phyloP scores from a whole-genome alignment of 1,140 invertebrate genomes.

The Gryon sp. region DNA sequence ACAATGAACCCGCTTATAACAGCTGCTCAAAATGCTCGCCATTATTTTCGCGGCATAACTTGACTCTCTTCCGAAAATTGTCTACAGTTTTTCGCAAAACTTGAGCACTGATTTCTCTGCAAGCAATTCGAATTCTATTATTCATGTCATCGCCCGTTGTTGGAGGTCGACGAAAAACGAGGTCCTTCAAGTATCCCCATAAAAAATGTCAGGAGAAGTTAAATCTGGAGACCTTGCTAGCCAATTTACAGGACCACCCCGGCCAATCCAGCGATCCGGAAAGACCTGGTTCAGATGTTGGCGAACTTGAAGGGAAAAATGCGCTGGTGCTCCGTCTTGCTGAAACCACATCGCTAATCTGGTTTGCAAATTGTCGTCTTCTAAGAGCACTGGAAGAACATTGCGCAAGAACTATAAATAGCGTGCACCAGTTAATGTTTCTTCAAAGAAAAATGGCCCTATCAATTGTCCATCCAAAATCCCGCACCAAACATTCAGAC shows the following conservation, averaged over 20 bases:
- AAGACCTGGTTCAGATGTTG: not conserved
- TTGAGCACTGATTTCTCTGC: not conserved
- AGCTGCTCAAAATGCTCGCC: not conserved
- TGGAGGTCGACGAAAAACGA: not conserved
- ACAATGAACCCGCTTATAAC: not conserved
- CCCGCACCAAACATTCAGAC: constrained; percentile 55
- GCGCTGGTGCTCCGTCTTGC: constrained; percentile 9
- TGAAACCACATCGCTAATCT: constrained; percentile 19
- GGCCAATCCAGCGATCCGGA: constrained; percentile 11
- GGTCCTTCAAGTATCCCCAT: constrained; percentile 57
- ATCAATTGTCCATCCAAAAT: constrained; percentile 42
- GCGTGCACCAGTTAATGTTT: constrained; percentile 18
- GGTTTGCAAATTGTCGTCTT: constrained; percentile 8
- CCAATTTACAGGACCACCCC: constrained; percentile 23
- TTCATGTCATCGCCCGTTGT: not conserved
- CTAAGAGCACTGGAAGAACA: constrained; percentile 1
- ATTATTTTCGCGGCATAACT: constrained; percentile 1
- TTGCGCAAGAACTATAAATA: constrained; percentile 43
- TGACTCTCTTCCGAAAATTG: not conserved
- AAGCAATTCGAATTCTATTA: not conserved
- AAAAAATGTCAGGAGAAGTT: constrained; percentile 69
- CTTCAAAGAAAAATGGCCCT: constrained; percentile 53
- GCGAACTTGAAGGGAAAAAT: not conserved
- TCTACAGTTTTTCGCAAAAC: constrained; percentile 2
- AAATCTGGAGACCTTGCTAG: constrained; percentile 70